These are phyloP conservation scores for Phoebastria nigripes DNA, from an alignment of 2,797 vertebrate genomes.

Conservation along the genomic window DNA sequence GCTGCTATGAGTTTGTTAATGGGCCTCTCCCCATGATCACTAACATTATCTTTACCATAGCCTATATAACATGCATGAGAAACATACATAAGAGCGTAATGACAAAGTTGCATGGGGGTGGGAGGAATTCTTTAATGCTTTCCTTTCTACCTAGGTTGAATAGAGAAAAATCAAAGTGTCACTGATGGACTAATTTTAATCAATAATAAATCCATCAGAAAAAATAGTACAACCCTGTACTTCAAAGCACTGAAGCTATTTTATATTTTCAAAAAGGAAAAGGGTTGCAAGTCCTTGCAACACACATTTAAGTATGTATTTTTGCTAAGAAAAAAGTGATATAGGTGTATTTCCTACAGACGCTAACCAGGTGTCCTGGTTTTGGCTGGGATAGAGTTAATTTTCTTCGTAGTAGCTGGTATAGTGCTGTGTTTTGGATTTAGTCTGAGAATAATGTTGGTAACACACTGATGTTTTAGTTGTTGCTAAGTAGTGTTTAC, in stretches of 20 bases:
- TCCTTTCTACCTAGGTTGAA: background rate
- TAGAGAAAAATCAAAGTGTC: background rate
- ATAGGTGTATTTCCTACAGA: background rate
- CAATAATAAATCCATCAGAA: background rate
- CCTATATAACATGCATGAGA: accelerated
- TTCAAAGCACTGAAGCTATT: background rate
- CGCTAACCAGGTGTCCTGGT: background rate
- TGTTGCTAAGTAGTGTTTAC: no score
- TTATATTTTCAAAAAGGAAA: background rate
- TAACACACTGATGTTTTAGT: no score
- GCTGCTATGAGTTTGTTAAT: background rate
- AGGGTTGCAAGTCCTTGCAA: background rate
- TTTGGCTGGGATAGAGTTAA: no score
- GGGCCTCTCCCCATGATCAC: background rate
- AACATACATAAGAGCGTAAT: accelerated
- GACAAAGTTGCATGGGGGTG: accelerated
- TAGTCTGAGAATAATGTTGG: no score
- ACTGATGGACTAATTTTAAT: background rate
- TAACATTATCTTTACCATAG: background rate
- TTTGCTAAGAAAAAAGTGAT: background rate
- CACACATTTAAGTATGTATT: background rate
- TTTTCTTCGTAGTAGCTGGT: no score
- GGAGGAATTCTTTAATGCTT: background rate
- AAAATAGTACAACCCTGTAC: background rate
- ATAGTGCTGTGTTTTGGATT: no score